Evolutionary conservation across 2,888 invertebrate genomes (phyloP).

Genomic region (Luperina testacea): DNA sequence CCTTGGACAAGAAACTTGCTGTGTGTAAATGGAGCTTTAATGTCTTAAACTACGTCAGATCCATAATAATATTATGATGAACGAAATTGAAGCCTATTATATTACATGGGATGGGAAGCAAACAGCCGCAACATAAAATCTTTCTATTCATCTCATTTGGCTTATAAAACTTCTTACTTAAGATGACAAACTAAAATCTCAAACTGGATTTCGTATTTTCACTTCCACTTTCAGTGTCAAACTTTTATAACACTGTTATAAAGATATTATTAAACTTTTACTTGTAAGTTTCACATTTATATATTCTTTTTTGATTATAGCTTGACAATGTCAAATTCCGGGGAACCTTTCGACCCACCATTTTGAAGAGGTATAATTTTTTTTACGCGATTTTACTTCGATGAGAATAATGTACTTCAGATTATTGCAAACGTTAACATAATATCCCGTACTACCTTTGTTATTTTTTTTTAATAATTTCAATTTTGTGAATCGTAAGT

Average conservation of each 20-base stretch:
- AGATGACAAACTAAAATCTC: constrained; percentile 31
- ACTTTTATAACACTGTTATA: constrained; percentile 37
- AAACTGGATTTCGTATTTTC: constrained; percentile 64
- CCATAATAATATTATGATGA: neutral
- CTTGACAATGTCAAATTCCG: neutral
- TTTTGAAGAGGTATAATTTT: neutral
- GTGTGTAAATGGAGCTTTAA: neutral
- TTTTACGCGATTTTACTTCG: neutral
- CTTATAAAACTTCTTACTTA: constrained; percentile 34
- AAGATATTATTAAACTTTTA: constrained; percentile 52
- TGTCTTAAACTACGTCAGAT: neutral
- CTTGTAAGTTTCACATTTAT: constrained; percentile 40
- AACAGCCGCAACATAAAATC: constrained; percentile 9
- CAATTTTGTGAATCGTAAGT: neutral
- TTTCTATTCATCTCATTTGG: constrained; percentile 14
- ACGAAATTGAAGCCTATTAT: neutral
- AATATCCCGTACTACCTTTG: neutral
- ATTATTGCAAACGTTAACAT: neutral
- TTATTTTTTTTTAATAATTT: no score
- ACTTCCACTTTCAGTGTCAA: constrained; percentile 65
- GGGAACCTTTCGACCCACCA: neutral
- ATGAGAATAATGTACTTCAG: neutral
- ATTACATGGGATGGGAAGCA: constrained; percentile 7
- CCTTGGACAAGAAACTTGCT: neutral
- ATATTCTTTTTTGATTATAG: neutral